Evolutionary conservation across 1,140 invertebrate species (phyloP), one percentile per base, ranked within the genome.

Genomic region (Pseudoatta argentina): DNA sequence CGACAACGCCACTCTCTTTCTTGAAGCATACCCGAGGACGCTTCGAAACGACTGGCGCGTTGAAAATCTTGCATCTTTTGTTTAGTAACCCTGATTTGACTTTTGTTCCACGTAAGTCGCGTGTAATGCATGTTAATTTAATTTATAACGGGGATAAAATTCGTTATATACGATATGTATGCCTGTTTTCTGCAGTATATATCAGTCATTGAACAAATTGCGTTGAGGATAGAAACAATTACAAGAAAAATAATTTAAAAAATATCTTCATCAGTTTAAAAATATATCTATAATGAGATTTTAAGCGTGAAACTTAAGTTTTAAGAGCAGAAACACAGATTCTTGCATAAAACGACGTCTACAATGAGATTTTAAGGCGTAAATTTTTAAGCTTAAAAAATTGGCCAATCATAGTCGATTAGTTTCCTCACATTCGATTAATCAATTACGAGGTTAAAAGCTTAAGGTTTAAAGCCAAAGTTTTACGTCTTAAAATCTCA

Each of bases 11-110:
- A 30, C 21, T 81, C 66, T 81, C 39, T 67, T 81, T 16, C 39
- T 10, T 30, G 30, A 39, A 24, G 4, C n/a, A 0, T 48, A 27
- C n/a, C 66, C 51, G 66, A 81, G 66, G 30, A 72, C 53, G 66
- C 66, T 30, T 81, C 34, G 44, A 39, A 69, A 79, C 64, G 21
- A 77, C 39, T 10, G 61, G 61, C 63, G 18, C 21, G 78, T 81
- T 59, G 51, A 72, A 81, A 81, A 71, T 81, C 21, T 27, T 57
- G 21, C 16, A 12, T 57, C 66, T 72, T 85, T 66, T 85, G 48
- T 85, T 79, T 44, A 30, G 4, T 27, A 44, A 78, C 18, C 7
- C 6, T 48, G 39, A 18, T 39, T 63, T 55, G 57, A 34, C 24
- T 51, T 66, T 78, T 66, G 39, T 78, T 78, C 10, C 18, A 10